Base-by-base conservation (phyloP, 2,888 invertebrate species). In the Hydropsyche betteni region DNA sequence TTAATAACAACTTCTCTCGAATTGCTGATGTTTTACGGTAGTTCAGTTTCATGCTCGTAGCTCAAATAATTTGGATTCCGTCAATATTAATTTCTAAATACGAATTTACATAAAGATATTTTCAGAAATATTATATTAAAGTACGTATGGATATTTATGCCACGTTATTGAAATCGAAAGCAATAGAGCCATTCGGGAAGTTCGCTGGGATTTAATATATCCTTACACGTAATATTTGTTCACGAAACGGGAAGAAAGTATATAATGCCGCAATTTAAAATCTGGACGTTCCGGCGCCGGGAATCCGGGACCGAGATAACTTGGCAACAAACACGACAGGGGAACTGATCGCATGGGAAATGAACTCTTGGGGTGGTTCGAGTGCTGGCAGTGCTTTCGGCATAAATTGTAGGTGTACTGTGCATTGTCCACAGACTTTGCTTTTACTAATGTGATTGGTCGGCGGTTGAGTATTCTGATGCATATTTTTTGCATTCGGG, bases 31-130 rank as follows among this genome's bases (percentile, higher is more conserved):
- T 58, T 58, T 58, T 24, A 58, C 8, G 58, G 16, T 10, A 44
- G 44, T 44, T 44, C 44, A 2, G 44, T 10, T 44, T 44, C 44
- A 44, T 44, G 7, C 44, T 44, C 10, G 44, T 44, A 44, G 44
- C 44, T 6, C 10, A 10, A 16, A 5, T 58, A 58, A 58, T 58
- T 58, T 58, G 4, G 16, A 58, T 58, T 58, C 24, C 24, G 58
- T 58, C 58, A 16, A 58, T 58, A 58, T 58, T 58, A 58, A 58
- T 58, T 58, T 58, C 58, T 16, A 16, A 53, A n/a, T n/a, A 0
- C 5, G 53, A 53, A 53, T 53, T 14, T 53, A 53, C 14, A 24
- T 24, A 24, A 10, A 1, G 44, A 44, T 10, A 10, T 44, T 44
- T 44, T 44, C 44, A 44, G 44, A 44, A 44, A 44, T 10, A 10